Percentiles rank a stretch among this genome's conserved stretches.
These are phyloP conservation scores for Eira barbara DNA, from an alignment of 2,113 vertebrate species.

Conservation along the genomic window DNA sequence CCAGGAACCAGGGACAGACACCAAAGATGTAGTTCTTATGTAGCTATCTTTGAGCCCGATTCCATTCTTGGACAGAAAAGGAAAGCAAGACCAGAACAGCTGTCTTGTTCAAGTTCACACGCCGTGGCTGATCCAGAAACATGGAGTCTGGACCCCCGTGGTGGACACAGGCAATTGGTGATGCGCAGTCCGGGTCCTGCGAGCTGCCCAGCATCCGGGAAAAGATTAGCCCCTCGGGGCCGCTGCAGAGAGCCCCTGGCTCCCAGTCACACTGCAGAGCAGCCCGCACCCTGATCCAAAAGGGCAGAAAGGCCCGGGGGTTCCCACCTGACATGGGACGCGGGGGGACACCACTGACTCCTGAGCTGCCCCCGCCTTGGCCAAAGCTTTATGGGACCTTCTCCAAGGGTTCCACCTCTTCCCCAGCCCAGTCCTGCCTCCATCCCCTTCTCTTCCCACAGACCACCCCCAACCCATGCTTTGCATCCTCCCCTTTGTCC, in stretches of 20 bases:
- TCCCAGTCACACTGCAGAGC: background rate
- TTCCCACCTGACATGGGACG: background rate
- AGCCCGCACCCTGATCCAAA: background rate
- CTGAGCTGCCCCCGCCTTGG: background rate
- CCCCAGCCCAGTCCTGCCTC: background rate
- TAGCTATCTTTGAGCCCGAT: background rate
- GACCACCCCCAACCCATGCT: background rate
- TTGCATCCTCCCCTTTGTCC: background rate
- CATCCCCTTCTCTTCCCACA: background rate
- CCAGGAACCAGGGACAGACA: background rate
- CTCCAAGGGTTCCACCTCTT: background rate
- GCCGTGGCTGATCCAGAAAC: background rate
- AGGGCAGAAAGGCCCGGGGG: background rate
- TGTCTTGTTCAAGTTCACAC: background rate
- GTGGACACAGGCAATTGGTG: background rate
- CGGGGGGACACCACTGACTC: rapidly evolving
- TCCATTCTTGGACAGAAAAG: background rate
- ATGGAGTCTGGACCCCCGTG: rapidly evolving
- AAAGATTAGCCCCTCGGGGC: background rate
- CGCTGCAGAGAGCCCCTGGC: rapidly evolving
- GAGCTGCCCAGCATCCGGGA: background rate
- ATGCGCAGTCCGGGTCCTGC: rapidly evolving
- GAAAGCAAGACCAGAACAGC: background rate
- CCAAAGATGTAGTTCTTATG: background rate
- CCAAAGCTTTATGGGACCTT: background rate